Evolutionary conservation across 2,888 invertebrate species (phyloP).

Genomic region (Clunio marinus): DNA sequence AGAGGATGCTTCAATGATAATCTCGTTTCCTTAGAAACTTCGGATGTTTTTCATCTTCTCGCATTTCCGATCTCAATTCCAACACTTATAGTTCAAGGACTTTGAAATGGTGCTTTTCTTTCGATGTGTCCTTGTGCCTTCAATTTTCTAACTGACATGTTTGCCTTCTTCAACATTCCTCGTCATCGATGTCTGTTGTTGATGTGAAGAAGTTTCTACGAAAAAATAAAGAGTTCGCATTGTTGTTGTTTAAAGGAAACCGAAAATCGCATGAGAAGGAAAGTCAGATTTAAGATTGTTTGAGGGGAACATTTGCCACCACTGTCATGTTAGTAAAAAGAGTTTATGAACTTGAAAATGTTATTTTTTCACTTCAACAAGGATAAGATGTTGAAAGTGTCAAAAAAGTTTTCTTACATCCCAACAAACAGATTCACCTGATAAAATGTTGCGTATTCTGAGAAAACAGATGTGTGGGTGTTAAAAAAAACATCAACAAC

Average conservation of each 20-base stretch:
- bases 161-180: background rate
- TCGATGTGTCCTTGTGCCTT: background rate
- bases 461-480: too few species aligned
- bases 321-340: too few species aligned
- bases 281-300: too few species aligned
- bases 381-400: too few species aligned
- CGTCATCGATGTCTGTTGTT: slow-evolving; percentile 14
- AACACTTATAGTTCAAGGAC: background rate
- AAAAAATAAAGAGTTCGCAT: background rate
- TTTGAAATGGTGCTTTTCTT: background rate
- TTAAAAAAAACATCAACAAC: too few species aligned
- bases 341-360: too few species aligned
- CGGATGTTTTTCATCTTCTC: slow-evolving; percentile 18
- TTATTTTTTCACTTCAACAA: too few species aligned
- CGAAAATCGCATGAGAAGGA: background rate
- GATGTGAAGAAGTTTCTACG: background rate
- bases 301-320: too few species aligned
- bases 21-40: slow-evolving; percentile 12
- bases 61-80: background rate
- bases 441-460: too few species aligned
- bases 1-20: slow-evolving; percentile 7
- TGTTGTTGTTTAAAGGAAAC: too few species aligned
- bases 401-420: too few species aligned
- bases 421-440: too few species aligned
- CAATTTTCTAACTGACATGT: background rate